A percentile compares a stretch with the other conserved stretches of the same genome.
phyloP scores from a whole-genome alignment of 2,113 vertebrate genomes.

The Ameiurus melas region DNA sequence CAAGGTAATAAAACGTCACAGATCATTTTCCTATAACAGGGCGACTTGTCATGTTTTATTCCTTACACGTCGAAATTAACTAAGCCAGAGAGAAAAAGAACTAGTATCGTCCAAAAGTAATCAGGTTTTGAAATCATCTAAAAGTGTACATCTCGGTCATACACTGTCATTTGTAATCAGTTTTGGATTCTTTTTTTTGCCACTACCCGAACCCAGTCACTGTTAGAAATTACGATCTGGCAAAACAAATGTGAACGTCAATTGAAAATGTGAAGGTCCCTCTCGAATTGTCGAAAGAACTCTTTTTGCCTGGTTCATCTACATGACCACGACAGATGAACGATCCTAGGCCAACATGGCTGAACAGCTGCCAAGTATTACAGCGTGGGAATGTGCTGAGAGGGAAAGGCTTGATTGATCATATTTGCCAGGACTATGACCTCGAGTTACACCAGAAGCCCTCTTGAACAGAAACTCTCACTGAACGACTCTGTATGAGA shows the following conservation, averaged over 20 bases:
- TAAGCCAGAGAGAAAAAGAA: background rate
- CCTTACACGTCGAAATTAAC: background rate
- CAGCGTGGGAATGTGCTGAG: conserved; percentile 29
- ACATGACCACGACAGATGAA: conserved; percentile 8
- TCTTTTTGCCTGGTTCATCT: background rate
- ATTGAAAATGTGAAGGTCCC: too few relatives aligned
- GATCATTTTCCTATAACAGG: background rate
- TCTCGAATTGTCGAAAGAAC: background rate
- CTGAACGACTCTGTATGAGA: conserved; percentile 12
- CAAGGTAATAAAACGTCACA: background rate
- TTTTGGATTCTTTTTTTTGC: background rate
- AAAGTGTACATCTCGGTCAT: background rate
- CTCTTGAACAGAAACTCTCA: background rate
- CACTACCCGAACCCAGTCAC: background rate
- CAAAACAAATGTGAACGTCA: background rate
- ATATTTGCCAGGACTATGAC: background rate
- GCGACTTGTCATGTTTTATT: background rate
- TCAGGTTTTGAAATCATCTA: background rate
- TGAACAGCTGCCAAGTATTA: conserved; percentile 26
- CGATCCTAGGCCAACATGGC: conserved; percentile 7
- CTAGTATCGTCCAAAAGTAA: background rate
- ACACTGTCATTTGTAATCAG: background rate
- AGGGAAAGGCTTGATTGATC: conserved; percentile 25
- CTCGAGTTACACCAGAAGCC: background rate
- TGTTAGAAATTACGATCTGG: background rate